A percentile compares a stretch with the other conserved stretches of the same genome.
phyloP scores from a whole-genome alignment of 2,113 vertebrate species.

The Megaptera novaeangliae region DNA sequence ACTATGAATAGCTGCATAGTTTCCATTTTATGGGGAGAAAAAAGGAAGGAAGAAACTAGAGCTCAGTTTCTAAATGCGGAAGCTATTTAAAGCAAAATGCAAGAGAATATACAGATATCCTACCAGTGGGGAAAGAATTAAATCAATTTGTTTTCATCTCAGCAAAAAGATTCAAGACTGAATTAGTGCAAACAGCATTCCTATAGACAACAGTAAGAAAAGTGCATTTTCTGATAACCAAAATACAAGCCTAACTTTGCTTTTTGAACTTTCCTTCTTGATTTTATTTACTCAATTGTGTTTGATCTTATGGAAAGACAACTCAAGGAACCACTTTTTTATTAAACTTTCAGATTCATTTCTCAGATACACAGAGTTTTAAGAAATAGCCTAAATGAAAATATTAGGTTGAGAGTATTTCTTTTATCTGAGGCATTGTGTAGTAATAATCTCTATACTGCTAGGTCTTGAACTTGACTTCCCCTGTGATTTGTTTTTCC shows the following conservation, averaged over 20 bases:
- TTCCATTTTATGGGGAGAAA: not conserved
- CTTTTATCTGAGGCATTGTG: not conserved
- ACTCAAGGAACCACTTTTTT: not conserved
- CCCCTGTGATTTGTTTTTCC: not conserved
- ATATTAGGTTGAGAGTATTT: not conserved
- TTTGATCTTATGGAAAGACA: not conserved
- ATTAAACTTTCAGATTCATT: not conserved
- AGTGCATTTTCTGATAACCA: not conserved
- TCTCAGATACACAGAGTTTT: not conserved
- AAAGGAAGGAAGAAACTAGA: not conserved
- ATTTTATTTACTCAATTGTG: not conserved
- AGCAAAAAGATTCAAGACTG: not conserved
- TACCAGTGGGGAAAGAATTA: not conserved
- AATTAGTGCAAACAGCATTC: not conserved
- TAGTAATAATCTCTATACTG: not conserved
- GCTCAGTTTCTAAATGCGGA: slow-evolving; percentile 12
- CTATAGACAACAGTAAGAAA: slow-evolving; percentile 11
- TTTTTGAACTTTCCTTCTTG: not conserved
- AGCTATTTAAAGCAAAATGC: not conserved
- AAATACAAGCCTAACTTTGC: not conserved
- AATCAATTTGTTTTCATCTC: slow-evolving; percentile 29
- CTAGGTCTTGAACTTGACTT: not conserved
- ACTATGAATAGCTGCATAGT: not conserved
- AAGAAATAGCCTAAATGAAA: not conserved
- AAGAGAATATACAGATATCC: not conserved